phyloP scores from a whole-genome alignment of 2,888 invertebrate genomes.

The Leptopilina syphax region DNA sequence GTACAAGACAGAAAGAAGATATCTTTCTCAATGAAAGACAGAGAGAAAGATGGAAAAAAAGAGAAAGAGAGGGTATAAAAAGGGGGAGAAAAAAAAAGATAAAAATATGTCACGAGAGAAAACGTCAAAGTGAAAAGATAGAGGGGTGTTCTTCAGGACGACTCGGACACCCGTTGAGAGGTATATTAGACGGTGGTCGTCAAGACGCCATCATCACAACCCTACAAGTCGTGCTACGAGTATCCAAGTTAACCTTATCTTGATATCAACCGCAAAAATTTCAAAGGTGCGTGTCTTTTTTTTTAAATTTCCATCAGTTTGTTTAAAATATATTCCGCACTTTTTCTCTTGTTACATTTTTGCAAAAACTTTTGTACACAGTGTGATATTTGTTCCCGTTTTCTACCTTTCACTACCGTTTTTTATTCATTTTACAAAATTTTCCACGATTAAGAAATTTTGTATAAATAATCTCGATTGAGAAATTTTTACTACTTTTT shows the following conservation, averaged over 20 bases:
- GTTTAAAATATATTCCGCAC: too few relatives aligned
- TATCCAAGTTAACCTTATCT: conserved; percentile 45
- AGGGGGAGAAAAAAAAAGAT: conserved; percentile 49
- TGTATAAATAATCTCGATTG: too few relatives aligned
- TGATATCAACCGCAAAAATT: background rate
- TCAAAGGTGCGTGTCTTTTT: conserved; percentile 19
- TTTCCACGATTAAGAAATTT: too few relatives aligned
- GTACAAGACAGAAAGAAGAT: conserved; percentile 46
- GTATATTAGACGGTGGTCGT: conserved; percentile 73
- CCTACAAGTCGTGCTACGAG: conserved; percentile 59
- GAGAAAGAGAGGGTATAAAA: conserved; percentile 49
- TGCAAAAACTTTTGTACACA: background rate
- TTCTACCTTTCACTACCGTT: too few relatives aligned
- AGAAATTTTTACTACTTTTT: too few relatives aligned
- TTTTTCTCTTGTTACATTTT: background rate
- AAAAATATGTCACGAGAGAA: conserved; percentile 43
- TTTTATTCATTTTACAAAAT: too few relatives aligned
- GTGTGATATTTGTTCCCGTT: background rate
- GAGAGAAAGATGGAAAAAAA: conserved; percentile 53
- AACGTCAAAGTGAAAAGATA: conserved; percentile 40
- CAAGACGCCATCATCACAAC: conserved; percentile 70
- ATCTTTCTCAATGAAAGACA: conserved; percentile 41
- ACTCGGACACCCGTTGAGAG: conserved; percentile 67
- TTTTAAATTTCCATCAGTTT: too few relatives aligned
- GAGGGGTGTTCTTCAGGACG: conserved; percentile 56